Evolutionary conservation across 2,113 vertebrate genomes (phyloP), one percentile per base, ranked within the genome.

Genomic region (Tenebrosternarchus preto): DNA sequence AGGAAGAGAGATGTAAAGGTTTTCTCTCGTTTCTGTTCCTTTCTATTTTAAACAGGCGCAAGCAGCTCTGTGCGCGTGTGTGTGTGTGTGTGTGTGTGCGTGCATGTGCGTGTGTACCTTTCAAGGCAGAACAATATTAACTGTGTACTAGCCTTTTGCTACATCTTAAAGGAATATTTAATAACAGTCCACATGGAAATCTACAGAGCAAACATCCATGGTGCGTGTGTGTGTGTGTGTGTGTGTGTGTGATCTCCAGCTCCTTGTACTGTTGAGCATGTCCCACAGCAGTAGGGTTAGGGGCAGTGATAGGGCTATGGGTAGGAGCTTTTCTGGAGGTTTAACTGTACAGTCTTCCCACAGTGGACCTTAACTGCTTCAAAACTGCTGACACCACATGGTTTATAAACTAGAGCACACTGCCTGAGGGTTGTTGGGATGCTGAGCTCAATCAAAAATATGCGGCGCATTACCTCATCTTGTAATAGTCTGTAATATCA

Each of bases 141-240:
- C 66, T 29, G 77, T 71, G 31, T 66, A 67, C 55, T 31, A 71
- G 77, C 77, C 22, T 29, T 22, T 56, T 60, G 57, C 57, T 22
- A 1, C 57, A 5, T 31, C 77, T 71, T 78, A 67, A 78, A 78
- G 66, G 76, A 78, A 78, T 78, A 57, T 70, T 33, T 71, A 71
- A 78, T 71, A 78, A 78, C 70, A 70, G 22, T 24, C 33, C 33
- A 55, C 61, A 68, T 77, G 36, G 63, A 50, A 50, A 20, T n/a
- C n/a, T n/a, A n/a, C 31, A 74, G 53, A 56, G 20, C 33, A 69
- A 46, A 46, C 27, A 31, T 22, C 25, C 17, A 43, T 27, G 17
- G 25, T 24, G 25, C 29, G 24, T 63, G 56, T 25, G 11, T 43
- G 56, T 11, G 76, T 61, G 22, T 68, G 27, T 55, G 46, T 57